Percentiles rank a stretch among this genome's conserved stretches.
Evolutionary conservation across 2,797 vertebrate genomes (phyloP).

Genomic region (Pyrrhura leucotis): DNA sequence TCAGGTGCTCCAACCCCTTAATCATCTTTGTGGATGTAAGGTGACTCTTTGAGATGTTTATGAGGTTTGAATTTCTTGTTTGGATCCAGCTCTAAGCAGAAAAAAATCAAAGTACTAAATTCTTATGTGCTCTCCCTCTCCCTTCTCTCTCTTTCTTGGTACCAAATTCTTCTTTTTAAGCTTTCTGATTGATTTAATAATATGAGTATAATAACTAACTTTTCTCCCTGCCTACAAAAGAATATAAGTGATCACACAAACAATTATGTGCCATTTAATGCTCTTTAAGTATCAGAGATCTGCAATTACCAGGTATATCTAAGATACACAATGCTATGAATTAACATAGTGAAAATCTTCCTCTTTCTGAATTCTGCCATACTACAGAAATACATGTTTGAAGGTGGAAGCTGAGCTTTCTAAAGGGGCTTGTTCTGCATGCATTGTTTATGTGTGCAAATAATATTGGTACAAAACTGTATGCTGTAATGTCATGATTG

Average conservation of each 20-base stretch:
- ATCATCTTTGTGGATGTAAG: neutral
- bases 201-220: slow-evolving; percentile 35
- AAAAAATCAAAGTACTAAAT: neutral
- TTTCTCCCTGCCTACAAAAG: slow-evolving; percentile 39
- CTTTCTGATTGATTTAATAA: slow-evolving; percentile 51
- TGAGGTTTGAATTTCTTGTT: neutral
- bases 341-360: neutral
- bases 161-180: slow-evolving; percentile 22
- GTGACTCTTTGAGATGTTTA: neutral
- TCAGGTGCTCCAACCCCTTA: neutral
- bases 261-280: slow-evolving; percentile 53
- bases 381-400: neutral
- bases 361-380: neutral
- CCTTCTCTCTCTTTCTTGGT: neutral
- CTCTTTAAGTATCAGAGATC: slow-evolving; percentile 8
- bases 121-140: neutral
- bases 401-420: neutral
- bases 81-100: neutral
- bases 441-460: neutral
- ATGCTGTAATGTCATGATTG: neutral
- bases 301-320: slow-evolving; percentile 1
- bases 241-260: slow-evolving; percentile 47
- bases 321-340: neutral
- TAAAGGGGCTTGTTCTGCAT: neutral
- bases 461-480: neutral